Evolutionary conservation across 1,140 invertebrate genomes (phyloP), one percentile per base, ranked within the genome.

Genomic region (Drosophila virilis): DNA sequence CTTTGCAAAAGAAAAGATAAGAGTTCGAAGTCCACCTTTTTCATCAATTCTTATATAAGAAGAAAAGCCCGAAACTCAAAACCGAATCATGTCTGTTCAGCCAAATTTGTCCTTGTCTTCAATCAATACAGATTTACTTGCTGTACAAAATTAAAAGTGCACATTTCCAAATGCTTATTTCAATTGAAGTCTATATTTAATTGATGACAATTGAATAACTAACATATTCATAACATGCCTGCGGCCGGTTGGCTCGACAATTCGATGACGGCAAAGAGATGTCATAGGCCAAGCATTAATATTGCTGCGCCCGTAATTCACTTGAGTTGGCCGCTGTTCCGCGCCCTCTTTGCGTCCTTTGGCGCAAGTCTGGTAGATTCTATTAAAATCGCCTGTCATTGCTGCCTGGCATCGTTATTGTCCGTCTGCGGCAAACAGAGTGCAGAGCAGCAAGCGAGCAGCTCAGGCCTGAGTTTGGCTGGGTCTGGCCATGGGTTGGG

Each of bases 331-430:
- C 59, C 59, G 50, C 38, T 42, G 45, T 32, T 13, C 3, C 35
- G 13, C 13, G 9, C 8, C 40, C 38, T 12, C 15, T 52, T 38
- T 55, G 9, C 58, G 43, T 43, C n/a, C 71, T 45, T 45, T 51
- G 33, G 9, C n/a, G 9, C 3, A 37, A 45, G 6, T 3, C 13
- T 35, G 45, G 43, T 73, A 51, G 74, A 88, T 89, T 88, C 83
- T 89, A 88, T 88, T 88, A 89, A 88, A 88, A 83, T 83, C 74
- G 84, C 79, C 79, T 89, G 83, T 88, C 83, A 88, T 89, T 88
- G 83, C 73, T 80, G 83, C 62, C 77, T 88, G 77, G 77, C 83
- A 74, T 89, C 83, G 76, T 89, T 86, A 86, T 86, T 88, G 82
- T 86, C 76, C 72, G 79, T 75, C 60, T 52, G 12, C 43, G 33